A percentile compares a stretch with the other conserved stretches of the same genome.
These are phyloP conservation scores for Rotaria macrura DNA, from an alignment of 2,888 invertebrate species.

Conservation along the genomic window DNA sequence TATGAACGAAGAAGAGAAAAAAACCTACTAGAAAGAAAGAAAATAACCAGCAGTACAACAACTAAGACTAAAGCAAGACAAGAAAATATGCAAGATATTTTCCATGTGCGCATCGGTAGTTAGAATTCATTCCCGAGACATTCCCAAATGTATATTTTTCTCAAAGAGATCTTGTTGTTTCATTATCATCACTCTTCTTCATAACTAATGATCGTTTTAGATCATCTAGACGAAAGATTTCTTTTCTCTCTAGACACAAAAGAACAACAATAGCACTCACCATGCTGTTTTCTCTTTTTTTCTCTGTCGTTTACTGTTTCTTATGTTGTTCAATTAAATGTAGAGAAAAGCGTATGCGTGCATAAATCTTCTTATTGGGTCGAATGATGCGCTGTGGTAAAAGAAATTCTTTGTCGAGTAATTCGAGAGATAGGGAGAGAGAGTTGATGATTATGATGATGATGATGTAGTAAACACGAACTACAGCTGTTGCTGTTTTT, in stretches of 20 bases:
- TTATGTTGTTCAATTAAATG: background rate
- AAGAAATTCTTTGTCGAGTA: background rate
- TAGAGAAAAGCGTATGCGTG: background rate
- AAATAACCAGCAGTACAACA: too few relatives aligned
- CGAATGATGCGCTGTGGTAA: background rate
- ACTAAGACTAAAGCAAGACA: too few relatives aligned
- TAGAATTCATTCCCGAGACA: background rate
- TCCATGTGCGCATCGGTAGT: background rate
- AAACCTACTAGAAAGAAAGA: too few relatives aligned
- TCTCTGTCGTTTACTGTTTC: background rate
- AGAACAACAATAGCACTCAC: background rate
- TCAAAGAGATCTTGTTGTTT: background rate
- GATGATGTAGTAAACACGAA: background rate
- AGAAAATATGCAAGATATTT: background rate
- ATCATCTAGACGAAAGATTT: background rate
- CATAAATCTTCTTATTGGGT: background rate
- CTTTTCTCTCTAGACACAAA: background rate
- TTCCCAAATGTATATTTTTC: background rate
- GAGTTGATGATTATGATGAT: background rate
- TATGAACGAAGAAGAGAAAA: too few relatives aligned
- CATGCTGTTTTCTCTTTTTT: background rate
- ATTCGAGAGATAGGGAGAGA: background rate
- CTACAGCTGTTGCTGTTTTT: background rate
- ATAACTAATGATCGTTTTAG: background rate
- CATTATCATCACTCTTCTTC: background rate